phyloP scores from a whole-genome alignment of 2,797 vertebrate species.

The Hemibagrus guttatus region DNA sequence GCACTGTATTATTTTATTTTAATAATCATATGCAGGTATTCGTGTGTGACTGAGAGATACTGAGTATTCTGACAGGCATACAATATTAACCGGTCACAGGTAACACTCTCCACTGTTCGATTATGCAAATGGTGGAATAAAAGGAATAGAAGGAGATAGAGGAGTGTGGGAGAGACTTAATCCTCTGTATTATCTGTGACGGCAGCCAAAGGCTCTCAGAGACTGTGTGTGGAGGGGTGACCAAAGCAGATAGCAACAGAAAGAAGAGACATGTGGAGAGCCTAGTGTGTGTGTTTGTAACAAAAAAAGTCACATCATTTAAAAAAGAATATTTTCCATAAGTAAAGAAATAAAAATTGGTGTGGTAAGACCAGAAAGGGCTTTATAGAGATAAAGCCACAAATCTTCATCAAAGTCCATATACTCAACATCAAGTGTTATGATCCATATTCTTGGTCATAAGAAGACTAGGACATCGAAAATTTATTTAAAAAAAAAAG shows the following conservation, averaged over 20 bases:
- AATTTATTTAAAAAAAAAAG: neutral
- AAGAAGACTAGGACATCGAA: neutral
- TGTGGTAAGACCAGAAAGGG: neutral
- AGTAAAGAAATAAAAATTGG: neutral
- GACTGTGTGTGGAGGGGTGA: constrained; percentile 3
- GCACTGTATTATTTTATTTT: constrained; percentile 33
- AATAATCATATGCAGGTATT: constrained; percentile 26
- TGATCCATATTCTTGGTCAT: neutral
- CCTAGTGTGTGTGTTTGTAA: neutral
- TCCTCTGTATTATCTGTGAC: constrained; percentile 37
- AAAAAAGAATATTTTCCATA: neutral
- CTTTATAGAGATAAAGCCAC: neutral
- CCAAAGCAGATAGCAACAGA: neutral
- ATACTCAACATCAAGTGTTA: neutral
- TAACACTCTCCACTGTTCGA: constrained; percentile 20
- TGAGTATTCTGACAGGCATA: neutral
- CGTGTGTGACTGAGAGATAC: constrained; percentile 14
- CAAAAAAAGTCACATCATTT: neutral
- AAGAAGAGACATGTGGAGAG: neutral
- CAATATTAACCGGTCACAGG: constrained; percentile 38
- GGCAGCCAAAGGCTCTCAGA: constrained; percentile 24
- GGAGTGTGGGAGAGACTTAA: constrained; percentile 34
- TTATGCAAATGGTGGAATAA: constrained; percentile 40
- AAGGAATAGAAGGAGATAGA: constrained; percentile 29
- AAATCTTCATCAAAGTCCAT: neutral